A percentile compares a stretch with the other conserved stretches of the same genome.
phyloP scores from a whole-genome alignment of 2,797 vertebrate genomes.

The Propithecus deckenii region DNA sequence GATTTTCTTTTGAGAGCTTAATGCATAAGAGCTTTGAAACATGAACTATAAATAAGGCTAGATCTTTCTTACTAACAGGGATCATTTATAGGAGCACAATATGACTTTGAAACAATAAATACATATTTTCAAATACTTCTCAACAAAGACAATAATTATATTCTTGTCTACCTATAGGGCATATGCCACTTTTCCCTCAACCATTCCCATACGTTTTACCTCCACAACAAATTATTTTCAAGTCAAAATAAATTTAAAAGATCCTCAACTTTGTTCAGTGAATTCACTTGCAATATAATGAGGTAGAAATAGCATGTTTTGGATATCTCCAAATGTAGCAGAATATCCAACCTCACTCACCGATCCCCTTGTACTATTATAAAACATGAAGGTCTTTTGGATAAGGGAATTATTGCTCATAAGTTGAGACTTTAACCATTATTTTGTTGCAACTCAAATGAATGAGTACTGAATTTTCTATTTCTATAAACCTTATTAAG shows the following conservation, averaged over 20 bases:
- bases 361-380: neutral
- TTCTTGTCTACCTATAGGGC: neutral
- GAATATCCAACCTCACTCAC: neutral
- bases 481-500: neutral
- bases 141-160: constrained; percentile 1
- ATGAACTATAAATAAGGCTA: constrained; percentile 11
- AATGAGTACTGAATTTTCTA: constrained; percentile 14
- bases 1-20: constrained; percentile 1
- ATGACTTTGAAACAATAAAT: constrained; percentile 11
- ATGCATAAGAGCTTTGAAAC: neutral
- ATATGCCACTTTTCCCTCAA: neutral
- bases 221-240: neutral
- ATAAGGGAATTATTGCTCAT: neutral
- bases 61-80: neutral
- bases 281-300: neutral
- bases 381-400: neutral
- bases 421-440: neutral
- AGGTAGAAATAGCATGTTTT: neutral
- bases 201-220: neutral
- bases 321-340: neutral
- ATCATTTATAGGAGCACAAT: neutral
- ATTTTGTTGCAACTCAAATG: constrained; percentile 42
- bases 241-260: neutral
- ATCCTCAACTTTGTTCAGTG: neutral
- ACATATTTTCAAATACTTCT: constrained; percentile 17